Evolutionary conservation across 2,888 invertebrate species (phyloP).

Genomic region (Pantelozetes paolii): DNA sequence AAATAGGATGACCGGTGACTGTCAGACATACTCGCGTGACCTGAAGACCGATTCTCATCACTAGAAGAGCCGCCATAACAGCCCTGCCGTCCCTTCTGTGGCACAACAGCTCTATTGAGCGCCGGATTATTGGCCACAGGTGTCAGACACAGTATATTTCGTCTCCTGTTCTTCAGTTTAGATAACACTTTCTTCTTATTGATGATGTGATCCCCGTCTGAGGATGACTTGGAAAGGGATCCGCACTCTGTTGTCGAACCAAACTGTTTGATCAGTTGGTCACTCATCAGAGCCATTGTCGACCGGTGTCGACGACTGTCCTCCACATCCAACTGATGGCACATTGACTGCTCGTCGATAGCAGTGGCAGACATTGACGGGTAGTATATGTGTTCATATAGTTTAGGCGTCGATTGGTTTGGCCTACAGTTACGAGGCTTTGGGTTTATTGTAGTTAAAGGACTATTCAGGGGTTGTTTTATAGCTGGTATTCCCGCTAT

Average conservation of each 20-base stretch:
- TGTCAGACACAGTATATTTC: constrained; percentile 54
- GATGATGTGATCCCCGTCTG: constrained; percentile 50
- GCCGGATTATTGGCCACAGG: constrained; percentile 57
- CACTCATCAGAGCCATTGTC: constrained; percentile 42
- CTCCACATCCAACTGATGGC: constrained; percentile 42
- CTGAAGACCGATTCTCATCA: constrained; percentile 64
- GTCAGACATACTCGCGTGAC: constrained; percentile 91
- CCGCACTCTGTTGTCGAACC: constrained; percentile 50
- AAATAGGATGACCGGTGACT: constrained; percentile 64
- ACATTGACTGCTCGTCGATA: constrained; percentile 34
- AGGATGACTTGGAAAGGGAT: constrained; percentile 52
- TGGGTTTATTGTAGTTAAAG: not conserved
- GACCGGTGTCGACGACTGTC: not conserved
- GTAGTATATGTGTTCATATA: not conserved
- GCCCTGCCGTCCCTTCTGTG: constrained; percentile 45
- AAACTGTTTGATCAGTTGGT: constrained; percentile 43
- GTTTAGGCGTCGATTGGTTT: not conserved
- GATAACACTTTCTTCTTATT: constrained; percentile 50
- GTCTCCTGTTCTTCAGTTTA: constrained; percentile 54
- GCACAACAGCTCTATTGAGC: constrained; percentile 53
- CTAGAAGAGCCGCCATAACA: constrained; percentile 48
- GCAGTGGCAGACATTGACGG: not conserved
- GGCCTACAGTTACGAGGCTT: not conserved
- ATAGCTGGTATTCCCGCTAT: not conserved
- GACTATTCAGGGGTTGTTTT: not conserved